Base-by-base conservation (phyloP, 2,888 invertebrate genomes). In the Stenodera caucasica region DNA sequence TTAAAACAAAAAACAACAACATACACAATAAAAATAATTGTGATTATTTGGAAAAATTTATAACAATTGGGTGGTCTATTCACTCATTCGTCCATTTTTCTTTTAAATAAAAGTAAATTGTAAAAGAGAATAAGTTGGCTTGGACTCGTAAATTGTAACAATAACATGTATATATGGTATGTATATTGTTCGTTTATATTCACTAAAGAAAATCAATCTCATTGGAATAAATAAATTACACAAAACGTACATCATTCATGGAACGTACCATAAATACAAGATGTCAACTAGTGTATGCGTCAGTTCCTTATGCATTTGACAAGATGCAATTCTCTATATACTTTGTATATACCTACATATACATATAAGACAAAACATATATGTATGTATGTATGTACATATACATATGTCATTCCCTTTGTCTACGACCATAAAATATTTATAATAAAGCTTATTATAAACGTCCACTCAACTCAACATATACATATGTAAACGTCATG, bases 261-360 rank as follows among this genome's bases (percentile, higher is more conserved):
- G 69, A 73, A 72, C 69, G 68, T 66, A 69, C 70, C 63, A 69
- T 71, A 72, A 72, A 72, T 72, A 72, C 65, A 66, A 64, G 66
- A 72, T 72, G 72, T 72, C 72, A 72, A 72, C 69, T 67, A 66
- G 70, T 72, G 70, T 70, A 72, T 69, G 69, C 68, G 64, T 68
- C 64, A 70, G 69, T 71, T 70, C 68, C 70, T 45, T 69, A 65
- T 70, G 67, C 68, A 70, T 69, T 73, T 72, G 72, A 73, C 72
- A 72, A 70, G 72, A 72, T 61, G 64, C 58, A 66, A 67, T 71
- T 66, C 71, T 68, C 67, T 69, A 69, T 71, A 67, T 66, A 70
- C 70, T 66, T 67, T 67, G 70, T 70, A 71, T 26, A 26, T 26
- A 26, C n/a, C n/a, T n/a, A 26, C 26, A 26, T 26, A 67, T 68